A percentile compares a stretch with the other conserved stretches of the same genome.
phyloP scores from a whole-genome alignment of 2,797 vertebrate species.

The Halcyon leucocephala region DNA sequence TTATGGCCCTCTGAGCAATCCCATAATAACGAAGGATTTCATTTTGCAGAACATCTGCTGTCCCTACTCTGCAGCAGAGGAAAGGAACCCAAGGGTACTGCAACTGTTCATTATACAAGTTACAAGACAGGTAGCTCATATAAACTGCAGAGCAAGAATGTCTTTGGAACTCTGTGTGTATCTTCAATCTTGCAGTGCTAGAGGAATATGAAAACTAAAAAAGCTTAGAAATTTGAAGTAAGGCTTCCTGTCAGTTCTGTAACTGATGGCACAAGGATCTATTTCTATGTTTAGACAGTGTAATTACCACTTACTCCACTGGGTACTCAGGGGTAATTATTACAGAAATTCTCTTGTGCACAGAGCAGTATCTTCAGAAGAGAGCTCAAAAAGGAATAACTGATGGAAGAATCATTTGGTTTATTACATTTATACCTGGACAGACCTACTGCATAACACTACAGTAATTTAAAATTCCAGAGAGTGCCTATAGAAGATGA shows the following conservation, averaged over 20 bases:
- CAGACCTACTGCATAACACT: neutral
- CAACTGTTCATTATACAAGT: neutral
- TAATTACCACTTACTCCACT: constrained; percentile 49
- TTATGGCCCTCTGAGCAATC: constrained; percentile 3
- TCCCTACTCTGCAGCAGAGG: neutral
- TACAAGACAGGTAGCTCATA: neutral
- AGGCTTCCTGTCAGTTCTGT: neutral
- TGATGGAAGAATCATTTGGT: neutral
- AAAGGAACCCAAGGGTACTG: neutral
- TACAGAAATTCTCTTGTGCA: constrained; percentile 17
- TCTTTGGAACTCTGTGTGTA: neutral
- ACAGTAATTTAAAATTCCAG: neutral
- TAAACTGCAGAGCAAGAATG: neutral
- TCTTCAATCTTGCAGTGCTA: neutral
- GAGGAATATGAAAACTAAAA: constrained; percentile 11
- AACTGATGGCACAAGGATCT: neutral
- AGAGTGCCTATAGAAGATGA: neutral
- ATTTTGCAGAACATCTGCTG: constrained; percentile 34
- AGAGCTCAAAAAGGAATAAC: neutral
- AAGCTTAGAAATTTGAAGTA: neutral
- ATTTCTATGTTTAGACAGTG: constrained; percentile 33
- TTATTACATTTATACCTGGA: constrained; percentile 1
- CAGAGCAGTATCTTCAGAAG: constrained; percentile 18
- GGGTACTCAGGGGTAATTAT: constrained; percentile 48
- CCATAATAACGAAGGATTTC: neutral